These are phyloP conservation scores for Menura novaehollandiae DNA, from an alignment of 2,113 vertebrate species.

Conservation along the genomic window DNA sequence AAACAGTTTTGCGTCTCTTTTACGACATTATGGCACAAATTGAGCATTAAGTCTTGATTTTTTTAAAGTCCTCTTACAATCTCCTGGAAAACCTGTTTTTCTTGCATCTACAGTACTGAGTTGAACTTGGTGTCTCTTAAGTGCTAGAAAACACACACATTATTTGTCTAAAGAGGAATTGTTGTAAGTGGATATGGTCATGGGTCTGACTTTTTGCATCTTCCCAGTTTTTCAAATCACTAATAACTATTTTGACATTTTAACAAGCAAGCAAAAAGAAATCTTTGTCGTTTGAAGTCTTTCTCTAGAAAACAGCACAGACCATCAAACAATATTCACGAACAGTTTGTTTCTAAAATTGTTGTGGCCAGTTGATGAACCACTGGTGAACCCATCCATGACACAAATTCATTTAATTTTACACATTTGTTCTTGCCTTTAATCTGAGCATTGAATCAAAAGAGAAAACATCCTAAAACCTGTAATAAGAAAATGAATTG, in stretches of 20 bases:
- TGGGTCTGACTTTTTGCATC: background rate
- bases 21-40: background rate
- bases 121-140: background rate
- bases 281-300: background rate
- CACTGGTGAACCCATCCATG: background rate
- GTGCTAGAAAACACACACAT: background rate
- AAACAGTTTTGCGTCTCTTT: background rate
- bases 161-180: background rate
- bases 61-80: background rate
- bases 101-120: background rate
- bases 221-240: background rate
- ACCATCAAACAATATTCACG: background rate
- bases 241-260: background rate
- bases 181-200: background rate
- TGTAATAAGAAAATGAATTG: slow-evolving; percentile 11
- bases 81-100: background rate
- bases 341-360: background rate
- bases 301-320: background rate
- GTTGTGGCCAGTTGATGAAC: background rate
- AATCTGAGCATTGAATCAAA: background rate
- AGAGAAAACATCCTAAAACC: background rate
- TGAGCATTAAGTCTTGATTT: background rate
- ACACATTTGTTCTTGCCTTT: background rate
- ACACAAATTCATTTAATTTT: background rate
- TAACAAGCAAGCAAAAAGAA: background rate